These are phyloP conservation scores for Idaea straminata DNA, from an alignment of 2,888 invertebrate genomes.

Conservation along the genomic window DNA sequence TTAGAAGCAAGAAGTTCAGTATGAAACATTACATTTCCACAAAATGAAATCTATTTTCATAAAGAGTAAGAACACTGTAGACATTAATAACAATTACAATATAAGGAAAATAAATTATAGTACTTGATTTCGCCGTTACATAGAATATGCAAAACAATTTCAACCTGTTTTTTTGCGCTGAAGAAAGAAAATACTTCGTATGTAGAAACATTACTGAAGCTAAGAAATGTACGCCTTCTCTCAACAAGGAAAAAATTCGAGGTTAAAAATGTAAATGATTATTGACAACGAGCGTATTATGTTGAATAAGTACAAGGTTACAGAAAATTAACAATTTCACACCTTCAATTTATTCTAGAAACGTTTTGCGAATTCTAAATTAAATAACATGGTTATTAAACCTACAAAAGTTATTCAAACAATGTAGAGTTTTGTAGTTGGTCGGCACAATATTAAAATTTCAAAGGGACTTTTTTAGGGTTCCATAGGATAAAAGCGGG, in stretches of 20 bases:
- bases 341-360: neutral
- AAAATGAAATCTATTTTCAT: neutral
- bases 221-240: neutral
- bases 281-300: neutral
- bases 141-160: neutral
- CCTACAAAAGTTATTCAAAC: too few relatives aligned
- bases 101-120: neutral
- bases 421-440: too few relatives aligned
- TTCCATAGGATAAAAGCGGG: too few relatives aligned
- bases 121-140: neutral
- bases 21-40: neutral
- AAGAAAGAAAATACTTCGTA: neutral
- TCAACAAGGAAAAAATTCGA: neutral
- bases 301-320: neutral
- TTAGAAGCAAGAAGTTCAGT: too few relatives aligned
- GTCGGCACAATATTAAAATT: too few relatives aligned
- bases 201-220: neutral
- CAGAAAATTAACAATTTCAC: neutral
- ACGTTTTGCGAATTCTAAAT: neutral
- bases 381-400: neutral
- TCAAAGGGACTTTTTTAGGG: too few relatives aligned
- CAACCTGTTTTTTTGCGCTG: neutral
- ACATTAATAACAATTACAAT: neutral
- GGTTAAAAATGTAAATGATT: neutral
- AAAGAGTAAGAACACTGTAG: neutral